Base-by-base conservation (phyloP, 2,797 vertebrate genomes). In the Lindbergichthys nudifrons region DNA sequence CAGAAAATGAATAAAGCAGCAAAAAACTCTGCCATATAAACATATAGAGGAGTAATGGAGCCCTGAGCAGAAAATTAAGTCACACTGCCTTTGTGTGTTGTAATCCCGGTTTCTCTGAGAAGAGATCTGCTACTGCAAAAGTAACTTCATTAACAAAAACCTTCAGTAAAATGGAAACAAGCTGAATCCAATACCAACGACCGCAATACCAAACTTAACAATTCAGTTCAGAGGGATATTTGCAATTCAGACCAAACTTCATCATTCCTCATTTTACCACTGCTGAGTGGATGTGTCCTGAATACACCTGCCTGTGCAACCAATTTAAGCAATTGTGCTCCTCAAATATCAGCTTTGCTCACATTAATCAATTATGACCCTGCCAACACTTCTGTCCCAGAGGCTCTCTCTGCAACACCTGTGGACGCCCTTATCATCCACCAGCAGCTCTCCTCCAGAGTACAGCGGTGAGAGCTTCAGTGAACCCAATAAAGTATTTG, bases 341-440 rank as follows among this genome's bases (percentile, higher is more conserved):
- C 19, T 64, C 65, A 85, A 75, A 79, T 48, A 77, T 46, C 70
- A 51, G 45, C 70, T 81, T 52, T 79, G 46, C 64, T 81, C 67
- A 19, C 50, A 70, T 56, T 59, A 69, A 67, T 76, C 53, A 80
- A 67, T 50, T 46, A 59, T 13, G 21, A 52, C 41, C 23, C 63
- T 26, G n/a, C 51, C 64, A 63, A 46, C 41, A 15, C 50, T 0
- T 13, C 23, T 13, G 7, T 52, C 52, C 56, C 39, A 58, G 32
- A 81, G 61, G 47, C 36, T 47, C 56, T 48, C 42, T 42, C 41
- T 46, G 43, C 26, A 64, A 50, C 67, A 81, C 70, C 58, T 70
- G 54, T 61, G 66, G 69, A 65, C 53, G 2, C 32, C 12, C 65
- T 79, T 86, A 78, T 88, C 72, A n/a, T 43, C 79, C 67, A 32